Percentiles rank a stretch among this genome's conserved stretches.
phyloP scores from a whole-genome alignment of 2,113 vertebrate species.

The Peromyscus leucopus region DNA sequence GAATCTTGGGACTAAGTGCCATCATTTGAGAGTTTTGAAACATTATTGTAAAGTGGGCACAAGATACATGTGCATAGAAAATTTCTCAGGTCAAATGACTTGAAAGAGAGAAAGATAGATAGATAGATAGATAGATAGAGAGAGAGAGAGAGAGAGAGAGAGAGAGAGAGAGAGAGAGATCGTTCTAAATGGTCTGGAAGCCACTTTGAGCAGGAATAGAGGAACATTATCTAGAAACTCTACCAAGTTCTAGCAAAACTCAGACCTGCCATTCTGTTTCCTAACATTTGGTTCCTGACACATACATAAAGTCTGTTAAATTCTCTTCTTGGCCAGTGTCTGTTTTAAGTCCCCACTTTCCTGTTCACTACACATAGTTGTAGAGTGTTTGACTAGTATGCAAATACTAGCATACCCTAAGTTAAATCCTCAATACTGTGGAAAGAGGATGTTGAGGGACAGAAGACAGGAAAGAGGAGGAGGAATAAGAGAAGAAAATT shows the following conservation, averaged over 20 bases:
- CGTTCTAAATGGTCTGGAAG: not conserved
- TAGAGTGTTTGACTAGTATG: not conserved
- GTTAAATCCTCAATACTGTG: not conserved
- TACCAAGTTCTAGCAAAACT: not conserved
- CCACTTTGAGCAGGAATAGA: conserved; percentile 21
- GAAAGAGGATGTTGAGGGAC: not conserved
- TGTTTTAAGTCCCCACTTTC: not conserved
- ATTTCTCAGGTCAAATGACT: conserved; percentile 45
- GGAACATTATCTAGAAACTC: not conserved
- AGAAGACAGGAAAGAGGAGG: not conserved
- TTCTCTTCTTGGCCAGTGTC: not conserved
- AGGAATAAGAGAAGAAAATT: not conserved
- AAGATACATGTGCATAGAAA: conserved; percentile 25
- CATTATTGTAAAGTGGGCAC: conserved; percentile 40
- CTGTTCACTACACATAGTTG: not conserved
- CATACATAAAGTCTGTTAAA: conserved; percentile 10
- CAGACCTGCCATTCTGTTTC: conserved; percentile 42
- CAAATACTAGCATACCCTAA: not conserved
- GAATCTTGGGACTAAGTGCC: conserved; percentile 14
- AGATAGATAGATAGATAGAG: too few relatives aligned
- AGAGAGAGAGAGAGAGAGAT: not conserved
- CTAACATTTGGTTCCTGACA: not conserved
- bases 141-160: too few relatives aligned
- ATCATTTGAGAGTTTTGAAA: conserved; percentile 41
- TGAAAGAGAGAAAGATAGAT: not conserved